Percentiles rank a stretch among this genome's conserved stretches.
phyloP scores from a whole-genome alignment of 2,888 invertebrate species.

The Adelognathus sp. region DNA sequence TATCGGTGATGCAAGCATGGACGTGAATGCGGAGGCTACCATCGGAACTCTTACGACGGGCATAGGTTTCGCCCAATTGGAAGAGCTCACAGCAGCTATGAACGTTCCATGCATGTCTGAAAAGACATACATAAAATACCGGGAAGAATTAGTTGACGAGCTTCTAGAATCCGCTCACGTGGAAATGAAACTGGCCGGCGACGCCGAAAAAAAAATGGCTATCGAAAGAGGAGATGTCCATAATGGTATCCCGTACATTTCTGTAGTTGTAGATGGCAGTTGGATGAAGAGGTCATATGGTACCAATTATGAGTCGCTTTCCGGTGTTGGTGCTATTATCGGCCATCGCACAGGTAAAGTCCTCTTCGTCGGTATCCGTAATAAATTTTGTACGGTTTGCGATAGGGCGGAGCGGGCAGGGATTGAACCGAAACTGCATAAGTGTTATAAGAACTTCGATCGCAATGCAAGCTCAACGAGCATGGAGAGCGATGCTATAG shows the following conservation, averaged over 20 bases:
- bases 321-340: constrained; percentile 60
- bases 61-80: constrained; percentile 56
- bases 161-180: constrained; percentile 22
- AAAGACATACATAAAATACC: constrained; percentile 32
- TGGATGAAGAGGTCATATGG: constrained; percentile 64
- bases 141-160: constrained; percentile 24
- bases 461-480: constrained; percentile 66
- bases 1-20: constrained; percentile 8
- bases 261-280: constrained; percentile 57
- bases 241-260: constrained; percentile 51
- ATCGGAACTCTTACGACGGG: constrained; percentile 56
- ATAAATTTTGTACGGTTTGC: constrained; percentile 67
- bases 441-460: constrained; percentile 68
- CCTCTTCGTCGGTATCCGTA: constrained; percentile 64
- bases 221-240: constrained; percentile 29
- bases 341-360: constrained; percentile 59
- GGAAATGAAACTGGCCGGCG: constrained; percentile 38
- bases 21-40: constrained; percentile 51
- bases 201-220: constrained; percentile 48
- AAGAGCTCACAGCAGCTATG: constrained; percentile 55
- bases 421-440: constrained; percentile 40
- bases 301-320: constrained; percentile 54
- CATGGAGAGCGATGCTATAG: constrained; percentile 63
- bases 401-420: constrained; percentile 16
- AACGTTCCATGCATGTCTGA: constrained; percentile 54